phyloP scores from a whole-genome alignment of 2,797 vertebrate species.

The Passerculus sandwichensis region DNA sequence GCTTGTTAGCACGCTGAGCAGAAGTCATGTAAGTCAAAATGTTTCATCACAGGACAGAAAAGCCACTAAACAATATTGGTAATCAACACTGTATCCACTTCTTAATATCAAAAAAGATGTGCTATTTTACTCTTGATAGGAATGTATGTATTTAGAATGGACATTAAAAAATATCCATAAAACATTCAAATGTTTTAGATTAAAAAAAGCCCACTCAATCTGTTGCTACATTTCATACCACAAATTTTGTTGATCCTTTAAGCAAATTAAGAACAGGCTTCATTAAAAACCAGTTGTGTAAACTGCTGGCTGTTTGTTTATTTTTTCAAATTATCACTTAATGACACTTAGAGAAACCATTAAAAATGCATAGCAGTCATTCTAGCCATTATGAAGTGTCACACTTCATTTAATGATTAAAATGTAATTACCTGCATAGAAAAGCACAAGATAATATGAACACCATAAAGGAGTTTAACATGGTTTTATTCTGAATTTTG shows the following conservation, averaged over 20 bases:
- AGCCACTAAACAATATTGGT: background rate
- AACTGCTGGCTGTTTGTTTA: constrained; percentile 19
- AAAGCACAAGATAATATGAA: constrained; percentile 41
- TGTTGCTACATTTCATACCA: background rate
- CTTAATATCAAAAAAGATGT: background rate
- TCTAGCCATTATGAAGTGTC: constrained; percentile 52
- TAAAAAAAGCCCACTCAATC: background rate
- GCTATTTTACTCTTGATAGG: background rate
- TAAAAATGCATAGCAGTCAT: constrained; percentile 55
- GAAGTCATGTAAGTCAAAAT: background rate
- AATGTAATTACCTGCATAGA: constrained; percentile 63
- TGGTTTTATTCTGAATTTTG: constrained; percentile 28
- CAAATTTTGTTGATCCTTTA: background rate
- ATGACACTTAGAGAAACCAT: constrained; percentile 50
- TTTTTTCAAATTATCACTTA: constrained; percentile 52
- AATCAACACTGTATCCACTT: background rate
- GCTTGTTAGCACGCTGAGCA: background rate
- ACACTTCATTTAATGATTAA: constrained; percentile 58
- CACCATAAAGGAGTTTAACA: background rate
- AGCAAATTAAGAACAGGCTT: constrained; percentile 3
- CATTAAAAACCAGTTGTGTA: constrained; percentile 28
- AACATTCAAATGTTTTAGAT: background rate
- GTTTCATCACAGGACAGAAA: background rate
- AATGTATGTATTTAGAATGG: background rate
- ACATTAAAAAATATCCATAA: background rate